A percentile compares a stretch with the other conserved stretches of the same genome.
phyloP scores from a whole-genome alignment of 2,797 vertebrate species.

The Cossypha polioptera region DNA sequence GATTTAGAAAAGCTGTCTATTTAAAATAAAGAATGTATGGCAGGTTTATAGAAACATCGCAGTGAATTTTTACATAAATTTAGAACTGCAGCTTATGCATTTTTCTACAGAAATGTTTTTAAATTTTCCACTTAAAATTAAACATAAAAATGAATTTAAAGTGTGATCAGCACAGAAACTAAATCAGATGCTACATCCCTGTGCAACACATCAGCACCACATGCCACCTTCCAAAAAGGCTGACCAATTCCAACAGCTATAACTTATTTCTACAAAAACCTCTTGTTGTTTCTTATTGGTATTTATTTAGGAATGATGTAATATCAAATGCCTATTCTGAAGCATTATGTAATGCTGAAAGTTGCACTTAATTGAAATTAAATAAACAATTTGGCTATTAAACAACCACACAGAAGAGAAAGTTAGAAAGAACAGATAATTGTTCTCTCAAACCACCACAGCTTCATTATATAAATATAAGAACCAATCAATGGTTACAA shows the following conservation, averaged over 20 bases:
- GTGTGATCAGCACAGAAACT: constrained; percentile 51
- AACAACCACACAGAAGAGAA: not conserved
- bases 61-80: constrained; percentile 84
- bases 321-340: not conserved
- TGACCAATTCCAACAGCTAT: not conserved
- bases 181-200: constrained; percentile 32
- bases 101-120: constrained; percentile 73
- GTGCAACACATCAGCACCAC: not conserved
- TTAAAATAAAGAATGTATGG: constrained; percentile 86
- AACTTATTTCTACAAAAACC: not conserved
- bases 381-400: not conserved
- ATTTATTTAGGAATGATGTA: not conserved
- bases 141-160: constrained; percentile 71
- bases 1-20: constrained; percentile 86
- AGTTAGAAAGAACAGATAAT: constrained; percentile 19
- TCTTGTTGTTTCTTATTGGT: not conserved
- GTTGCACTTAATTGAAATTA: not conserved
- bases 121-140: constrained; percentile 76
- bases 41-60: constrained; percentile 83
- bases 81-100: constrained; percentile 79
- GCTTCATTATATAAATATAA: not conserved
- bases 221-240: constrained; percentile 4
- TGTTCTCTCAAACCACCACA: not conserved
- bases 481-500: constrained; percentile 18
- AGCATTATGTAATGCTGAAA: not conserved